Base-by-base conservation (phyloP, 2,888 invertebrate genomes). In the Schizaphis graminum region DNA sequence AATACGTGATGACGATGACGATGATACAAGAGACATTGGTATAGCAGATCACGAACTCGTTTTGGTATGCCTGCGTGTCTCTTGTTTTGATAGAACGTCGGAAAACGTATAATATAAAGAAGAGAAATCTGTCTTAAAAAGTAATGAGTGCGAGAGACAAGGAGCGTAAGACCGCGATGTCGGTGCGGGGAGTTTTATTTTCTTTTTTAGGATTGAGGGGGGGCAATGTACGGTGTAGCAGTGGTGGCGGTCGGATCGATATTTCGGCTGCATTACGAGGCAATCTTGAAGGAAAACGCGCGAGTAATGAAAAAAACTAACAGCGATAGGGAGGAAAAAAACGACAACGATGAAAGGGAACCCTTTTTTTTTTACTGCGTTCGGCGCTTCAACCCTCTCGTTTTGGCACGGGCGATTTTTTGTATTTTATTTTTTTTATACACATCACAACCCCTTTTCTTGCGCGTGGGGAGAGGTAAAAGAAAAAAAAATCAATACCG, bases 321-420 rank as follows among this genome's bases (percentile, higher is more conserved):
- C 24, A 56, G n/a, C n/a, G 88, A 53, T 11, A 26, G 88, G 56
- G 26, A 89, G 56, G 56, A 5, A 56, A 35, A 47, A 41, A 13
- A 61, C 89, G 61, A 49, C 85, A 57, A 47, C 86, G 92, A 16
- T 67, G 92, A 49, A 61, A 89, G 56, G 44, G 88, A 89, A 93
- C 88, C 92, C 92, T 89, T 92, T 93, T 92, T 91, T 57, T 57
- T 26, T 35, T 85, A 56, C 84, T 41, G 53, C 61, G 47, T 24
- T 28, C 85, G 56, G 61, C 87, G 92, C 92, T 93, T 93, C 92
- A 93, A 93, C 92, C 92, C 92, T 93, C 92, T 93, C 92, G 41
- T 92, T 92, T 92, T 92, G 92, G 92, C 92, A 92, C 92, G 88
- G 88, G 92, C 77, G 92, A 92, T 92, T 92, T 87, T 87, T 92